Conservation (phyloP, 1,140 invertebrate species). For the Leptinotarsa lineolata region DNA sequence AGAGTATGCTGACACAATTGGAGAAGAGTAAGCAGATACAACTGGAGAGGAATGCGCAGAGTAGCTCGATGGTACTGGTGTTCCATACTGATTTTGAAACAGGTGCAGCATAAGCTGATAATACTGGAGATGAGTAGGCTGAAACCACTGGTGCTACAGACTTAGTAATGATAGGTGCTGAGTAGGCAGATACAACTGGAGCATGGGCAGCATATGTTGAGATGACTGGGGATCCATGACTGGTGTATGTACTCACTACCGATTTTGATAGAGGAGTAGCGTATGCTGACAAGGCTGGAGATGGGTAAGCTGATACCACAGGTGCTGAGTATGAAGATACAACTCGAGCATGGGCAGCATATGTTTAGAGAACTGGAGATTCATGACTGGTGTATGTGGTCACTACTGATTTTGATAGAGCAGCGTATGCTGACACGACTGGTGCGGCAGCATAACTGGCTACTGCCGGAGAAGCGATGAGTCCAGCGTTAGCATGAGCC, state of each 20-base stretch:
- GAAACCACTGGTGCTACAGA: neutral
- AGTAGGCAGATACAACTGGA: neutral
- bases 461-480: slow-evolving; percentile 31
- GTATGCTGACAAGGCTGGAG: neutral
- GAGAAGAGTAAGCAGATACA: neutral
- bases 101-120: slow-evolving; percentile 19
- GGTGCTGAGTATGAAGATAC: neutral
- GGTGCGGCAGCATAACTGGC: slow-evolving; percentile 62
- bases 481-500: slow-evolving; percentile 49
- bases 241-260: slow-evolving; percentile 1
- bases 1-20: neutral
- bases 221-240: neutral
- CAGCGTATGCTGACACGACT: slow-evolving; percentile 18
- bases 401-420: slow-evolving; percentile 5
- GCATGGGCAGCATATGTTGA: neutral
- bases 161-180: neutral
- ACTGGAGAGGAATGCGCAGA: neutral
- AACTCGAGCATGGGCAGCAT: neutral
- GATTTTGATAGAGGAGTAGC: slow-evolving; percentile 7
- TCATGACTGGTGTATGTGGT: slow-evolving; percentile 5
- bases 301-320: neutral
- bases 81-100: slow-evolving; percentile 10
- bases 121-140: neutral
- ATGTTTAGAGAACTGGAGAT: neutral
- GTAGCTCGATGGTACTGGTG: neutral